Evolutionary conservation across 2,888 invertebrate genomes (phyloP).

Genomic region (Mamestra brassicae): DNA sequence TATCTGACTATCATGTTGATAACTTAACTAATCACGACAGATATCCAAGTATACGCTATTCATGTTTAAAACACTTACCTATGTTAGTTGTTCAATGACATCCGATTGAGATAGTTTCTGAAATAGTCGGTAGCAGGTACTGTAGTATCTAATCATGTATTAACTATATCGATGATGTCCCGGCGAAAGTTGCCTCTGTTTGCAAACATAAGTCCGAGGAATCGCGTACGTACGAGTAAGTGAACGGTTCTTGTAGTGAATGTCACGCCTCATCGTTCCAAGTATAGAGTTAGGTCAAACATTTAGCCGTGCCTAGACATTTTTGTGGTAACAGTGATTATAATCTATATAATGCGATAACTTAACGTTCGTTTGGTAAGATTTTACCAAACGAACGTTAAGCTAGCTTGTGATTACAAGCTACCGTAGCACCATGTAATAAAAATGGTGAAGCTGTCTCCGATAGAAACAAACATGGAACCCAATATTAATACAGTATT

Average conservation of each 20-base stretch:
- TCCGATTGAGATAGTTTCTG: conserved; percentile 47
- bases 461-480: background rate
- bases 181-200: background rate
- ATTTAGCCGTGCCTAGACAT: background rate
- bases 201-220: background rate
- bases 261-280: conserved; percentile 4
- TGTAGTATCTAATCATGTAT: conserved; percentile 5
- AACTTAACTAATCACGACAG: conserved; percentile 66
- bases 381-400: too few species aligned
- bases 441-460: background rate
- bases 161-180: background rate
- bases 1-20: conserved; percentile 67
- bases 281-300: conserved; percentile 40
- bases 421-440: too few species aligned
- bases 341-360: conserved; percentile 29
- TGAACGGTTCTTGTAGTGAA: background rate
- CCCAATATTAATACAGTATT: too few species aligned
- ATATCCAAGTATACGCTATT: conserved; percentile 64
- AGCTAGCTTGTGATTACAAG: background rate
- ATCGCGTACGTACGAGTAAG: background rate
- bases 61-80: conserved; percentile 51
- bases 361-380: background rate
- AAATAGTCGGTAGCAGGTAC: conserved; percentile 25
- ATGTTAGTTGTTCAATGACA: conserved; percentile 57
- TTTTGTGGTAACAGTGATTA: conserved; percentile 24